Base-by-base conservation (phyloP, 1,140 invertebrate genomes). In the Pseudomyrmex cubaensis region DNA sequence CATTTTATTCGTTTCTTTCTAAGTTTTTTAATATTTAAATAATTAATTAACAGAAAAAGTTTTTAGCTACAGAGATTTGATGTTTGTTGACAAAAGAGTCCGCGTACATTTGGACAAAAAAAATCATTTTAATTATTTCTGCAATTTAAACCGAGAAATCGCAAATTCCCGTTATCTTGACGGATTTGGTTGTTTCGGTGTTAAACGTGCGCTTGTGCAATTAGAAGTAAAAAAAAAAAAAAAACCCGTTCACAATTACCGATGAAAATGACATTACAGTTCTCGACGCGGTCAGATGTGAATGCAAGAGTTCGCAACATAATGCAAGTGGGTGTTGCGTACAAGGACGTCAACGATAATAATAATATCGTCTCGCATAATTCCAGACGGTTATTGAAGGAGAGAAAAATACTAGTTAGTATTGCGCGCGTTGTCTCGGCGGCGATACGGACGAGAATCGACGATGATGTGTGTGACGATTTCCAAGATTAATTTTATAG, bases 291-390 rank as follows among this genome's bases (percentile, higher is more conserved):
- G 12, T 10, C n/a, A 7, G 74, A 50, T 54, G n/a, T 13, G 50
- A 35, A 46, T 2, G 20, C 72, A 48, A 59, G 57, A 75, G n/a
- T 63, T 61, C 46, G n/a, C 44, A 74, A 44, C 48, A 63, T 74
- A 73, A 82, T 52, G 48, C 78, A 75, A 63, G 82, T 83, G 74
- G 82, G 82, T 83, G 74, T 83, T 67, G 46, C 57, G 22, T n/a
- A 48, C 82, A 83, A 83, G 82, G 82, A 61, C 78, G 15, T 4
- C 48, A 50, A 54, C 78, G 46, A 25, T 12, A 35, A 35, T 35
- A 35, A 35, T 35, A 35, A 35, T 35, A 35, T 5, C 59, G 78
- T 56, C 48, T 75, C 25, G 48, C 75, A 48, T 75, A 75, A 82
- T 63, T 82, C 48, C 59, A 82, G 25, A n/a, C 50, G 25, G 59